Conservation (phyloP, 92 coral and sea anemone species). For the Scolanthus callimorphus region DNA sequence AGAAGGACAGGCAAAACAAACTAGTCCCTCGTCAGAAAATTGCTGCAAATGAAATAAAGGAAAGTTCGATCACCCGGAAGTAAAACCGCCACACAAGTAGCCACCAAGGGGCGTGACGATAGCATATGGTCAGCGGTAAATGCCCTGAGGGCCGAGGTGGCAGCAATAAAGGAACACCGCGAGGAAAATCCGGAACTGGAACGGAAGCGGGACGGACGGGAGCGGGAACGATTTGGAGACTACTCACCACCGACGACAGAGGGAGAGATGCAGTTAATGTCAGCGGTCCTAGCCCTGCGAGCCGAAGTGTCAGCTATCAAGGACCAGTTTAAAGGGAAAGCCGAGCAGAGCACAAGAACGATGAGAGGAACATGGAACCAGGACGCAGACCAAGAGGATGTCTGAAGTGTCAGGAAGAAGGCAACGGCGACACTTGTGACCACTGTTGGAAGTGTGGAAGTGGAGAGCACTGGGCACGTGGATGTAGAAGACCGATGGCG, state of each 20-base stretch:
- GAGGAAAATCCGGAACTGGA: neutral
- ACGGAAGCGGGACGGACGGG: conserved; percentile 2
- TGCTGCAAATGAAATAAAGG: neutral
- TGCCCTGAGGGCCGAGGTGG: neutral
- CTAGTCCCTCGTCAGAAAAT: conserved; percentile 5
- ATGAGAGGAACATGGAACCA: neutral
- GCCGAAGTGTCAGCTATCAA: neutral
- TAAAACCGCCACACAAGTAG: neutral
- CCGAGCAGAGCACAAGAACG: neutral
- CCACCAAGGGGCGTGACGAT: neutral
- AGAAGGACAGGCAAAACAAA: conserved; percentile 58
- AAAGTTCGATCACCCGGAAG: neutral
- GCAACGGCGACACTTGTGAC: neutral
- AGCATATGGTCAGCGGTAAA: neutral
- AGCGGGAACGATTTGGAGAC: neutral
- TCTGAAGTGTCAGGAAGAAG: neutral
- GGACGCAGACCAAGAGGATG: neutral
- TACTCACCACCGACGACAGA: neutral
- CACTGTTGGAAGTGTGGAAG: neutral
- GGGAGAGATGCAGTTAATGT: neutral
- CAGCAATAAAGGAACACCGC: neutral
- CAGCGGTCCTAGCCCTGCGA: neutral
- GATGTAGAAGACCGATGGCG: neutral
- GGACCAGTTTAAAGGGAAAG: neutral
- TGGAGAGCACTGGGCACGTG: neutral